Conservation (phyloP, 1,140 invertebrate genomes). For the Glossosoma conforme region DNA sequence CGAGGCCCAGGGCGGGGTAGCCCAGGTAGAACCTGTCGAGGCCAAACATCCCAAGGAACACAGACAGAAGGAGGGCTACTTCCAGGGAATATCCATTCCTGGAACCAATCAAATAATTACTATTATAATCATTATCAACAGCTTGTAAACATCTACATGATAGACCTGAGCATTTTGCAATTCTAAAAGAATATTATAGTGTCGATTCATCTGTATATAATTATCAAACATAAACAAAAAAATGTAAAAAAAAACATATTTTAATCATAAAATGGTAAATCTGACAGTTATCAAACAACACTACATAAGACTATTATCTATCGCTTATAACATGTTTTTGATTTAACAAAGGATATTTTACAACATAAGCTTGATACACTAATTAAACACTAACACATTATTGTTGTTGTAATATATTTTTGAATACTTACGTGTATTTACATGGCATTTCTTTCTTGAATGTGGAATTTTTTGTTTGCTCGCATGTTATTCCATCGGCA, state of each 20-base stretch:
- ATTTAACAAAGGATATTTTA: too few relatives aligned
- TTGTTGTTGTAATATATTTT: too few relatives aligned
- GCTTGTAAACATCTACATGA: constrained; percentile 5
- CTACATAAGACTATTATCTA: too few relatives aligned
- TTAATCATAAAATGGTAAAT: not conserved
- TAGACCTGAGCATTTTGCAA: not conserved
- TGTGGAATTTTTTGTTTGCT: constrained; percentile 69
- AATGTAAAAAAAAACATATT: constrained; percentile 1
- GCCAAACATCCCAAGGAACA: constrained; percentile 97
- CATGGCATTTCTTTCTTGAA: constrained; percentile 82
- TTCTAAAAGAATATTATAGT: constrained; percentile 4
- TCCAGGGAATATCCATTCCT: constrained; percentile 94
- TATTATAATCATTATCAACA: too few relatives aligned
- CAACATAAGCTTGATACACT: too few relatives aligned
- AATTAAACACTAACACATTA: too few relatives aligned
- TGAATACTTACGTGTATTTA: constrained; percentile 91
- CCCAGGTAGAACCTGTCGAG: constrained; percentile 95
- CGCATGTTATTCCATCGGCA: constrained; percentile 76
- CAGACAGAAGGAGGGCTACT: constrained; percentile 85
- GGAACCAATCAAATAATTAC: constrained; percentile 39
- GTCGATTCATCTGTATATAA: constrained; percentile 9
- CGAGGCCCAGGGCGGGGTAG: constrained; percentile 89
- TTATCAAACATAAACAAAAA: constrained; percentile 16
- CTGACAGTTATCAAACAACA: too few relatives aligned
- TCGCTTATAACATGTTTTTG: too few relatives aligned